phyloP scores from a whole-genome alignment of 1,140 invertebrate species.

The Dendroctonus valens region DNA sequence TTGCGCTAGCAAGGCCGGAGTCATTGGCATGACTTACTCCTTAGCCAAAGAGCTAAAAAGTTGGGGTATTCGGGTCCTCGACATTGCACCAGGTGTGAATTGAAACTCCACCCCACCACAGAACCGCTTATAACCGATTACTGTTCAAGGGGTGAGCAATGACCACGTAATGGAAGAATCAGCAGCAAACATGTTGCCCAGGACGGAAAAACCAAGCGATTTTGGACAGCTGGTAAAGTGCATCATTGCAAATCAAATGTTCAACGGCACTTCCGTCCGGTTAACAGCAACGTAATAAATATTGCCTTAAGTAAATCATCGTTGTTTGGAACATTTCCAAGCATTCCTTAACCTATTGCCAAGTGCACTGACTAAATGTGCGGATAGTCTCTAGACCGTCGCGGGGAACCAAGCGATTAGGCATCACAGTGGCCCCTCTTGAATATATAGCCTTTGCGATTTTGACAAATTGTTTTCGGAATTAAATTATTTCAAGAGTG shows the following conservation, averaged over 20 bases:
- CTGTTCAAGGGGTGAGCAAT: neutral
- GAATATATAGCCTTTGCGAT: too few relatives aligned
- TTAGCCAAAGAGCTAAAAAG: slow-evolving; percentile 20
- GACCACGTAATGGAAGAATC: neutral
- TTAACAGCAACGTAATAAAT: neutral
- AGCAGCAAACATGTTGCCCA: neutral
- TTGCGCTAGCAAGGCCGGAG: slow-evolving; percentile 19
- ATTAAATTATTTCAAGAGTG: too few relatives aligned
- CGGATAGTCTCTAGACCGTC: too few relatives aligned
- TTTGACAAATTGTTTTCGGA: too few relatives aligned
- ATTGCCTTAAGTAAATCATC: neutral
- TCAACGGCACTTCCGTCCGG: slow-evolving; percentile 14
- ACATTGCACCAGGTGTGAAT: slow-evolving; percentile 27
- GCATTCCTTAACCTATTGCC: too few relatives aligned
- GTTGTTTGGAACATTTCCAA: too few relatives aligned
- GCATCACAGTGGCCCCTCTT: too few relatives aligned
- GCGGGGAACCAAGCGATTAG: too few relatives aligned
- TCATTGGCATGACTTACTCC: slow-evolving; percentile 14
- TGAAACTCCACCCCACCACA: too few relatives aligned
- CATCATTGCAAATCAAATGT: neutral
- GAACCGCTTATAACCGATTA: too few relatives aligned
- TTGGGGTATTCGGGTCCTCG: slow-evolving; percentile 18
- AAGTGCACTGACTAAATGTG: too few relatives aligned
- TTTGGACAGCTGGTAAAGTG: slow-evolving; percentile 4
- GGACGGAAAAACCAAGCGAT: neutral